A percentile compares a stretch with the other conserved stretches of the same genome.
phyloP scores from a whole-genome alignment of 2,888 invertebrate species.

The Lycia hirtaria region DNA sequence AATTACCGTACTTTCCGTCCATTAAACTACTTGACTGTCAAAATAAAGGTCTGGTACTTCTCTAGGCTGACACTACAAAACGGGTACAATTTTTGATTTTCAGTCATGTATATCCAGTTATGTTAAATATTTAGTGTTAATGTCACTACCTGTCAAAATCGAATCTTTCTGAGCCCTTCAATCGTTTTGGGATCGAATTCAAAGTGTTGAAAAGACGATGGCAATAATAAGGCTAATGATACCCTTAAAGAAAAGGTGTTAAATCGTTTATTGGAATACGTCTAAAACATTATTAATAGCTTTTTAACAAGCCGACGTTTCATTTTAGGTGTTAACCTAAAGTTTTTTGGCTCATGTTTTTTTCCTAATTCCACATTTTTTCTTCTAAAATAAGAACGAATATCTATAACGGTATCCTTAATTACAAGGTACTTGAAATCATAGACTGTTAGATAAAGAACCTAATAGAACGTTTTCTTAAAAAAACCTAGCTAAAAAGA shows the following conservation, averaged over 20 bases:
- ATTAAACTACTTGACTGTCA: no score
- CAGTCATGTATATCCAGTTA: background rate
- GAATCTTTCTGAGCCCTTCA: constrained; percentile 7
- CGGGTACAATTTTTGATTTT: no score
- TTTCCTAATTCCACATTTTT: background rate
- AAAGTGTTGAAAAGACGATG: constrained; percentile 45
- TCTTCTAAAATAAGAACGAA: background rate
- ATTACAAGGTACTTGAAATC: no score
- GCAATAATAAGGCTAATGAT: constrained; percentile 81
- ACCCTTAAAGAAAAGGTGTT: constrained; percentile 82
- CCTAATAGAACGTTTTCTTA: no score
- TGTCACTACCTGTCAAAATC: constrained; percentile 23
- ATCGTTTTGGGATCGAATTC: constrained; percentile 49
- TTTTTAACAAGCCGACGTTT: constrained; percentile 80
- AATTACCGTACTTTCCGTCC: no score
- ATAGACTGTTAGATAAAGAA: no score
- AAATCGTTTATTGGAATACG: constrained; percentile 84
- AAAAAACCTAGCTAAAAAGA: no score
- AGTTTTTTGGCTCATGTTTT: constrained; percentile 30
- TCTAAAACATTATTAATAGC: constrained; percentile 81
- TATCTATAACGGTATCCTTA: background rate
- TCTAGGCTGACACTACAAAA: no score
- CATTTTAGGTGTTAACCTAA: constrained; percentile 72
- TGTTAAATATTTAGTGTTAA: background rate
- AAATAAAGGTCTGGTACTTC: no score